phyloP scores from a whole-genome alignment of 1,140 invertebrate genomes.

The Drosophila paulistorum region DNA sequence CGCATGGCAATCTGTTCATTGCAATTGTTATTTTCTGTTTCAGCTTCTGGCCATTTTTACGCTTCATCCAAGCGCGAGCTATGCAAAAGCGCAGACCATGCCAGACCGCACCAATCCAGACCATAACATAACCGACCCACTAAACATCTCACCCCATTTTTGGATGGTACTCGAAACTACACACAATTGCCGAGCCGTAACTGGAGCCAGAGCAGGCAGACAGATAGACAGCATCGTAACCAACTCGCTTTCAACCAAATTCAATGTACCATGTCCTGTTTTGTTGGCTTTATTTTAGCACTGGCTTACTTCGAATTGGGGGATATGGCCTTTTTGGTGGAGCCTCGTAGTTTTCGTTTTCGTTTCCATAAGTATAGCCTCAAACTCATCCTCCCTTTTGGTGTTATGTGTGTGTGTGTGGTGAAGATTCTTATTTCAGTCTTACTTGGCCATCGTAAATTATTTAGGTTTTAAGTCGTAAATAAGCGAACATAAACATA shows the following conservation, averaged over 20 bases:
- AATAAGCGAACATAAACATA: slow-evolving; percentile 77
- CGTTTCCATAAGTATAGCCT: neutral
- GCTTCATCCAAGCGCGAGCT: slow-evolving; percentile 43
- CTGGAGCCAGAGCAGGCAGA: slow-evolving; percentile 22
- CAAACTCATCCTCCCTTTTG: slow-evolving; percentile 25
- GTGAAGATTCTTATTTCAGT: slow-evolving; percentile 34
- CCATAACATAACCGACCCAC: slow-evolving; percentile 20
- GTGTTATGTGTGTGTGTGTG: slow-evolving; percentile 20
- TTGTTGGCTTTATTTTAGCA: slow-evolving; percentile 36
- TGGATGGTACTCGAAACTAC: slow-evolving; percentile 18
- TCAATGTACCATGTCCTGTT: slow-evolving; percentile 61
- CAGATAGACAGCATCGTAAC: slow-evolving; percentile 23
- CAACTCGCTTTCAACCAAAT: slow-evolving; percentile 41
- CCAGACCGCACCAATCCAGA: neutral
- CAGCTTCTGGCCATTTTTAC: slow-evolving; percentile 21
- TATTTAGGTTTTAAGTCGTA: slow-evolving; percentile 78
- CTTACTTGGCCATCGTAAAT: slow-evolving; percentile 60
- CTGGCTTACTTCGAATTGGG: slow-evolving; percentile 1
- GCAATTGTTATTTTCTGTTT: slow-evolving; percentile 25
- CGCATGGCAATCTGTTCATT: slow-evolving; percentile 57
- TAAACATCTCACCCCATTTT: neutral
- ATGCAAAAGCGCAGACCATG: slow-evolving; percentile 29
- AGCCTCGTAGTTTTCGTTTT: neutral
- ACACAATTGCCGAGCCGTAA: slow-evolving; percentile 27
- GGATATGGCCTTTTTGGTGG: neutral